Evolutionary conservation across 2,888 invertebrate species (phyloP), one percentile per base, ranked within the genome.

Genomic region (Latrodectus hesperus): DNA sequence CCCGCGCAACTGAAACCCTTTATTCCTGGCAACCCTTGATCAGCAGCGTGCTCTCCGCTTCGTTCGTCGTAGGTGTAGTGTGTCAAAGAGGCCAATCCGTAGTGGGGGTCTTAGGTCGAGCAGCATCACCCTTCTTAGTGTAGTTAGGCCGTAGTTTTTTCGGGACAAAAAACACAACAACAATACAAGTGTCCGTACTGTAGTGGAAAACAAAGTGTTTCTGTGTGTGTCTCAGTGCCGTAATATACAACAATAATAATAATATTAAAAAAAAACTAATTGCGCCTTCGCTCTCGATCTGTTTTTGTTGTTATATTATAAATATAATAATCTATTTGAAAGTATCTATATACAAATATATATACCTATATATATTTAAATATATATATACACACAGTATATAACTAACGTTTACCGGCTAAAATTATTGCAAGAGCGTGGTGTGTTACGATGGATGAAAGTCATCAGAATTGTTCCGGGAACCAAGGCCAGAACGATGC

Each of bases 131-230:
- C 86, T 81, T 84, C 67, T 85, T 86, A 86, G 86, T 81, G 80
- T 86, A 86, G 84, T 84, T 86, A 86, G 85, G 85, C 85, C 52
- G 85, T 86, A 86, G 85, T 86, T 86, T 84, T 71, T 75, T 76
- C 17, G 86, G 81, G 71, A 81, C 26, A 75, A 52, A 75, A 17
- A 83, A 76, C 67, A 68, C 53, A 75, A 80, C 67, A 72, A 79
- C 79, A 71, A 71, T 74, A 74, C 52, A 55, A 64, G 70, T 72
- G 80, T 73, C 73, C 72, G 81, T 65, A 64, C 64, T 65, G 81
- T 73, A 81, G 73, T 73, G 52, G 67, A 55, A 55, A 72, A 64
- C 65, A 22, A 22, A 22, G 80, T 22, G 22, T 22, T 22, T 22
- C 22, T 78, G 49, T 64, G 68, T 75, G 64, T 22, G 38, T 73